Conservation (phyloP, 1,140 invertebrate genomes). For the Drosophila mauritiana region DNA sequence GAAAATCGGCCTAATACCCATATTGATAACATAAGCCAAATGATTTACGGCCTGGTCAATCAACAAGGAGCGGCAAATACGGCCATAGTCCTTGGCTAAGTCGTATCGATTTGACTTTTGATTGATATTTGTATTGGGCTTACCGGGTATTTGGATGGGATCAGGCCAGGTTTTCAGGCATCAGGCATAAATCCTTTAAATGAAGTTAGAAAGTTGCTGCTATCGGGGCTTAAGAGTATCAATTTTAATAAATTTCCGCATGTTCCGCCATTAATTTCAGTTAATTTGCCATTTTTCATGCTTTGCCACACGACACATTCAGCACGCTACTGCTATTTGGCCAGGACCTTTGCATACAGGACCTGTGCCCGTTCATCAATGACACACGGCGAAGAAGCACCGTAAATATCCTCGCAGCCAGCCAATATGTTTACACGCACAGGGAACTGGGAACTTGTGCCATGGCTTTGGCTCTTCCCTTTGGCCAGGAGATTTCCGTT, state of each 20-base stretch:
- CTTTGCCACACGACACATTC: conserved; percentile 63
- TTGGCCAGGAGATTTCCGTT: conserved; percentile 37
- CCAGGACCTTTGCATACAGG: conserved; percentile 64
- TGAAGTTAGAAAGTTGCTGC: conserved; percentile 73
- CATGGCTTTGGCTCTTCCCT: conserved; percentile 2
- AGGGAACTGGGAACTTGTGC: conserved; percentile 19
- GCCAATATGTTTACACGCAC: conserved; percentile 82
- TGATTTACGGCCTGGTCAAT: conserved; percentile 65
- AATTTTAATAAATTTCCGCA: conserved; percentile 81
- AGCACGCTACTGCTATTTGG: conserved; percentile 17
- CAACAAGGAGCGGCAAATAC: conserved; percentile 31
- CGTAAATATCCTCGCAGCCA: conserved; percentile 72
- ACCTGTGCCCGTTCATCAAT: conserved; percentile 68
- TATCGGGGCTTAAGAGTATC: conserved; percentile 54
- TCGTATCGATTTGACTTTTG: conserved; percentile 80
- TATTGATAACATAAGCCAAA: conserved; percentile 80
- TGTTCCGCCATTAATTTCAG: conserved; percentile 76
- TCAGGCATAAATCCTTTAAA: conserved; percentile 69
- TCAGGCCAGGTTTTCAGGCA: conserved; percentile 1
- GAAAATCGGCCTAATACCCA: conserved; percentile 54
- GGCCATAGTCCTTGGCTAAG: conserved; percentile 51
- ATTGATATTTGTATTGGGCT: conserved; percentile 65
- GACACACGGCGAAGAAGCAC: conserved; percentile 61
- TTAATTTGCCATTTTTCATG: conserved; percentile 82
- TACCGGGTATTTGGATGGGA: conserved; percentile 42